These are phyloP conservation scores for Lordiphosa stackelbergi DNA, from an alignment of 1,140 invertebrate species.

Conservation along the genomic window DNA sequence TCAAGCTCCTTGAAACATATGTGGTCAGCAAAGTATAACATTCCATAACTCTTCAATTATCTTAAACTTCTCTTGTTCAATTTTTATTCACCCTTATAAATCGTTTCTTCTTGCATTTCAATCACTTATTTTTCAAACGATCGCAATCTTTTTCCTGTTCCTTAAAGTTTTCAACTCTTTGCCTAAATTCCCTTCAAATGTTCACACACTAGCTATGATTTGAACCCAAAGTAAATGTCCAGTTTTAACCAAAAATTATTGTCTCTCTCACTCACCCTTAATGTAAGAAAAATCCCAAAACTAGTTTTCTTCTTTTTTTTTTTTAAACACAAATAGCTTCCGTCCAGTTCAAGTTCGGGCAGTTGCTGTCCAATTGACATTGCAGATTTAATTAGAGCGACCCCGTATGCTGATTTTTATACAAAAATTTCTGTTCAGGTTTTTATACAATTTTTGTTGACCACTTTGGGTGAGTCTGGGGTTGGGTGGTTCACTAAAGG, in stretches of 20 bases:
- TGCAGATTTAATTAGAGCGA: constrained; percentile 72
- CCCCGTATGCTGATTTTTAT: constrained; percentile 49
- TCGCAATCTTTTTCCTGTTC: constrained; percentile 11
- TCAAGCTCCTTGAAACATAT: no score
- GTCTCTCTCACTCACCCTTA: constrained; percentile 20
- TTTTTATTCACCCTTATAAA: no score
- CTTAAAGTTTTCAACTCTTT: no score
- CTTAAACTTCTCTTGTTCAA: no score
- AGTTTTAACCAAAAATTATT: no score
- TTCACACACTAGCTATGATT: no score
- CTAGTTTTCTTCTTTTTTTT: constrained; percentile 20
- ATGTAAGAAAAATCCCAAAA: constrained; percentile 11
- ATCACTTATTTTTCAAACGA: constrained; percentile 6
- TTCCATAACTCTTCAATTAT: no score
- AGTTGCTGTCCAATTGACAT: constrained; percentile 62
- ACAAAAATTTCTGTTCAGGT: constrained; percentile 56
- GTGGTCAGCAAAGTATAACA: no score
- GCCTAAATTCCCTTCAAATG: constrained; percentile 19
- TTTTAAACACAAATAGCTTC: background rate
- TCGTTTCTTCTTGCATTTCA: no score
- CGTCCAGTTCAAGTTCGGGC: constrained; percentile 19
- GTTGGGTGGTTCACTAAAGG: constrained; percentile 37
- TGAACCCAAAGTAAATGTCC: no score
- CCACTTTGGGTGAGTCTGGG: constrained; percentile 8
- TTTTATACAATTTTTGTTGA: constrained; percentile 51